phyloP scores from a whole-genome alignment of 2,113 vertebrate species.

The Chaetorhynchus papuensis region DNA sequence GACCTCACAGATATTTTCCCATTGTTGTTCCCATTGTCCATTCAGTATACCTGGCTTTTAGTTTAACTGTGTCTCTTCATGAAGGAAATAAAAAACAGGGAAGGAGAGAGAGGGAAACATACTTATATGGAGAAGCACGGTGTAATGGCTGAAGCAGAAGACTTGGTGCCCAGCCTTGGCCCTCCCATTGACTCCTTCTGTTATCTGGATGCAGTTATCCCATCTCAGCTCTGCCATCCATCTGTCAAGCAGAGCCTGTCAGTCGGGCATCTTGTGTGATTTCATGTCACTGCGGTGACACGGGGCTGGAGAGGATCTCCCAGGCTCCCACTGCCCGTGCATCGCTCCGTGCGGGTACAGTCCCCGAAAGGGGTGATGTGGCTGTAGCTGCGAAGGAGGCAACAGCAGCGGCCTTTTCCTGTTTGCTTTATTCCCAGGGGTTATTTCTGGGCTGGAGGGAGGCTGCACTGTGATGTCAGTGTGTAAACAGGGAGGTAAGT shows the following conservation, averaged over 20 bases:
- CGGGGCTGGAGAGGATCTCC: neutral
- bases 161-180: neutral
- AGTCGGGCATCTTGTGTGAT: rapidly evolving
- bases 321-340: rapidly evolving
- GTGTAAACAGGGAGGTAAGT: conserved; percentile 72
- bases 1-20: neutral
- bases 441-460: conserved; percentile 57
- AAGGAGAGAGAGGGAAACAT: neutral
- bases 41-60: neutral
- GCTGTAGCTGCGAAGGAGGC: neutral
- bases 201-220: too few species aligned
- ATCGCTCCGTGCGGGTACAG: rapidly evolving
- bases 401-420: neutral
- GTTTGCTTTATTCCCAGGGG: conserved; percentile 62
- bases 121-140: neutral
- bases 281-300: rapidly evolving
- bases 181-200: neutral
- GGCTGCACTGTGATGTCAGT: conserved; percentile 71
- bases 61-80: neutral
- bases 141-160: neutral
- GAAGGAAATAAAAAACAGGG: neutral
- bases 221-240: neutral
- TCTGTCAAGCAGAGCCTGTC: neutral
- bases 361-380: neutral
- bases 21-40: neutral